Evolutionary conservation across 2,113 vertebrate genomes (phyloP).

Genomic region (Caracal caracal): DNA sequence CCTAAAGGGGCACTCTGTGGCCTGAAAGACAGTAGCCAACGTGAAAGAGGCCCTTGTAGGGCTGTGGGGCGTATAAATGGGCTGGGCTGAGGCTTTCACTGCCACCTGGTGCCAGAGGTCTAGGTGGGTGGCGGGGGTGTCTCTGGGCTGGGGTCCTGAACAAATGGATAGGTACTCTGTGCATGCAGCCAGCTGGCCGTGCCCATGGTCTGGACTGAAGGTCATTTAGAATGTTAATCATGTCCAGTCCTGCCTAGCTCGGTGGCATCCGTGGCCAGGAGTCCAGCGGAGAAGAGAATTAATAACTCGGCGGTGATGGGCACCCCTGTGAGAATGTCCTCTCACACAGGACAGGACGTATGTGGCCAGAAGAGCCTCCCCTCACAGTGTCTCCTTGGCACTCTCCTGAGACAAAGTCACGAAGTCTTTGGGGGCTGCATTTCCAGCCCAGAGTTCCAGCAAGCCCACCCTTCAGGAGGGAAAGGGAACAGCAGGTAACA

Average conservation of each 20-base stretch:
- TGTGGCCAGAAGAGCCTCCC: background rate
- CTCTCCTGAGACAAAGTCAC: background rate
- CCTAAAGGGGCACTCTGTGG: background rate
- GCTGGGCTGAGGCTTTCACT: background rate
- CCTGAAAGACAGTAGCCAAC: background rate
- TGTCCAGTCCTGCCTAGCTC: background rate
- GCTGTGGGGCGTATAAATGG: fast-evolving
- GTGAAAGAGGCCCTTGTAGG: background rate
- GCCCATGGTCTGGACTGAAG: background rate
- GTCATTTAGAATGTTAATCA: constrained; percentile 34
- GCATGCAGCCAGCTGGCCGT: background rate
- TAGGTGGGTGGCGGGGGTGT: background rate
- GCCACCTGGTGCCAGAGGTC: background rate
- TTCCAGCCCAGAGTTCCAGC: background rate
- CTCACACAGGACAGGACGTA: background rate
- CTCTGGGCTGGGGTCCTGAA: background rate
- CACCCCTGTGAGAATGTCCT: background rate
- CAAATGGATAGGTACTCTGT: background rate
- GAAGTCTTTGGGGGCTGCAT: background rate
- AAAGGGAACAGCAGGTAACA: fast-evolving
- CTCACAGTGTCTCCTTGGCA: background rate
- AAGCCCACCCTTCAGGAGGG: background rate
- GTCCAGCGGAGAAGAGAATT: constrained; percentile 49
- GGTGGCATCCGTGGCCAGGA: background rate
- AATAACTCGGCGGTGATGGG: constrained; percentile 34